Base-by-base conservation (phyloP, 2,113 vertebrate species). In the Hippocampus abdominalis region DNA sequence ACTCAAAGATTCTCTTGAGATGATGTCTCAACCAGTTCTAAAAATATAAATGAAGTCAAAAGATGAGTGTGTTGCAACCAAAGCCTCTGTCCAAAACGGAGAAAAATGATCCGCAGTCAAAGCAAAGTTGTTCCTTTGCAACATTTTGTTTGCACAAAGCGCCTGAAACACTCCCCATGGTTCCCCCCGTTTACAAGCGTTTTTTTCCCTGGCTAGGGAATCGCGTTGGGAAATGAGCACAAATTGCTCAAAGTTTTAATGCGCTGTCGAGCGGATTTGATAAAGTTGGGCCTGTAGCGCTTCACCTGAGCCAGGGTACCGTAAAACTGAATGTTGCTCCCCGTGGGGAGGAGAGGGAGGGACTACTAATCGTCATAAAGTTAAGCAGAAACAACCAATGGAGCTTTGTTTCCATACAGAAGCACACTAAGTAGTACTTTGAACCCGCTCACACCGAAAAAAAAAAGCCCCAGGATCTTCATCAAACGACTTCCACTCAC, bases 181-280 rank as follows among this genome's bases (percentile, higher is more conserved):
- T 74, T 78, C 68, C 68, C 68, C 18, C 6, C 71, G 73, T 88
- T 88, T 83, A 89, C 75, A 77, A 84, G 79, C 80, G 53, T 86
- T 90, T 61, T 72, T 80, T 59, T 61, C 64, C 27, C 77, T 57
- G 70, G 78, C 69, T 36, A 9, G 79, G 79, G 77, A 80, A 79
- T 77, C 70, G 57, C 73, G 67, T 72, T 13, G 78, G 80, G 79
- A 90, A 87, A 86, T 89, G 74, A 87, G 62, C 80, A 71, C 83
- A 80, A 83, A 87, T 88, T 76, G 72, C 76, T 74, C 72, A 54
- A 63, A 60, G 68, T 39, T 81, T 89, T 88, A 76, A 83, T 74
- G 74, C 77, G 76, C 70, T 76, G 75, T 49, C 76, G 63, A 27
- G 27, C 82, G 74, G 70, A 46, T 78, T 78, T 63, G 75, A 84